Base-by-base conservation (phyloP, 2,113 vertebrate species). In the Oreochromis aureus region DNA sequence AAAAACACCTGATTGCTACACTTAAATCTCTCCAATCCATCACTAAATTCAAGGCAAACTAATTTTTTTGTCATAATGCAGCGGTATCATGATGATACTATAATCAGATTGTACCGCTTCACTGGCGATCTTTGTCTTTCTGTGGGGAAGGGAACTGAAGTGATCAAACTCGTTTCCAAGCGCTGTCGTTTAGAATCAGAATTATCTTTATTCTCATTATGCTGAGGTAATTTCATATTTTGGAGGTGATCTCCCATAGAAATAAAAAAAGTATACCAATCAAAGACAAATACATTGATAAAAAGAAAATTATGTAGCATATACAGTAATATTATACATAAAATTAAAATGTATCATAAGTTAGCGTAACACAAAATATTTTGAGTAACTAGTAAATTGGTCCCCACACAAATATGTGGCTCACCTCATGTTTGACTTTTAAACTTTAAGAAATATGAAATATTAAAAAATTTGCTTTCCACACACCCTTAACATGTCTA, bases 261-360 rank as follows among this genome's bases (percentile, higher is more conserved):
- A 71, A 44, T 19, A 51, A 76, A 0, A 1, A 73, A 61, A 8
- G 19, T 66, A 76, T 32, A 3, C 1, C 16, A 32, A 19, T 32
- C 5, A 76, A 48, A 51, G 19, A 5, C 15, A 18, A 73, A 46
- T 48, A 18, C 22, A 10, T 1, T 46, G 22, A 46, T 73, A 2
- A 73, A 44, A 73, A 11, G 4, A 44, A 71, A 71, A 71, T 9
- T 6, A 41, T 15, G 63, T 69, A 15, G 63, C n/a, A 9, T 6
- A 0, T 36, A n/a, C 32, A 0, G 1, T 22, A 69, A 11, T 3
- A 39, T 41, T 41, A 22, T 1, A 2, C n/a, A 41, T 41, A 12
- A 15, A n/a, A 66, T n/a, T 66, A 0, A 69, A 69, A 22, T 22
- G 5, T 44, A 4, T 46, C 13, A 16, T 10, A 44, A 46, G 13